Conservation (phyloP, 2,113 vertebrate species). For the Protomyctophum bolini region DNA sequence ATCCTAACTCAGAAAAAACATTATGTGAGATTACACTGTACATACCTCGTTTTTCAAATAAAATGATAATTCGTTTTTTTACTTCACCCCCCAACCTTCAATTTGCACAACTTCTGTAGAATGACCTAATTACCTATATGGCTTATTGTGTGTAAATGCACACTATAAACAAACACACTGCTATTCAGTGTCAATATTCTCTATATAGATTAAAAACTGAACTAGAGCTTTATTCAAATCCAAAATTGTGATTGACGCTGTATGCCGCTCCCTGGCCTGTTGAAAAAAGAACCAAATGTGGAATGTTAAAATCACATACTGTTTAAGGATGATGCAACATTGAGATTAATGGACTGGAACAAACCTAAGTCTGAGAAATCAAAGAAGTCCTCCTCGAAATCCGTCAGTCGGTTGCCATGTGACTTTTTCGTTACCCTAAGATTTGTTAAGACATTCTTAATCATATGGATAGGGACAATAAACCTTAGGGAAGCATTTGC, state of each 20-base stretch:
- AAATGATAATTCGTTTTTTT: too few relatives aligned
- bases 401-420: slow-evolving; percentile 19
- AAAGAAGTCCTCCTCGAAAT: slow-evolving; percentile 66
- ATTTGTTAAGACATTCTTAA: neutral
- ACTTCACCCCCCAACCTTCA: too few relatives aligned
- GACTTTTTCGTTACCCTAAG: slow-evolving; percentile 30
- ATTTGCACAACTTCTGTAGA: too few relatives aligned
- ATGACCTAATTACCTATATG: too few relatives aligned
- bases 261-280: slow-evolving; percentile 17
- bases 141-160: neutral
- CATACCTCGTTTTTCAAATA: too few relatives aligned
- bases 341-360: neutral
- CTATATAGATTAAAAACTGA: slow-evolving; percentile 10
- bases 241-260: slow-evolving; percentile 1
- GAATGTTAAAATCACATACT: neutral
- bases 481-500: too few relatives aligned
- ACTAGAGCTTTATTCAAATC: neutral
- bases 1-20: too few relatives aligned
- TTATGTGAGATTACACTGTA: too few relatives aligned
- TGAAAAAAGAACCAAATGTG: neutral
- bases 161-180: slow-evolving; percentile 32
- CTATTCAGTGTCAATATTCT: slow-evolving; percentile 18
- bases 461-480: too few relatives aligned
- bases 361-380: slow-evolving; percentile 60
- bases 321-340: neutral